A percentile compares a stretch with the other conserved stretches of the same genome.
These are phyloP conservation scores for Picathartes gymnocephalus DNA, from an alignment of 2,113 vertebrate genomes.

Conservation along the genomic window DNA sequence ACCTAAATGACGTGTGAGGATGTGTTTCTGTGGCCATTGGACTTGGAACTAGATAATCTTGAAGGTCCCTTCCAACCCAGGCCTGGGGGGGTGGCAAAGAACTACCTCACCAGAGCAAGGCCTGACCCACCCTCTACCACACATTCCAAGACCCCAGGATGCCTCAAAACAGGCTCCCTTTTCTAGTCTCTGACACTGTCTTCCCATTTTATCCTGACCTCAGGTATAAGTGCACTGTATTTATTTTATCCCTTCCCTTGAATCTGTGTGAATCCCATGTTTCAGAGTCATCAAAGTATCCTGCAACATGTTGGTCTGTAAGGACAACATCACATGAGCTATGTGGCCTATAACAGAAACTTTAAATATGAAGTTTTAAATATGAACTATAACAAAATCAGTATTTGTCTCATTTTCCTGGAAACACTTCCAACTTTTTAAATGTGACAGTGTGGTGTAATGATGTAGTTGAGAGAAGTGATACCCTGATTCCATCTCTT, in stretches of 20 bases:
- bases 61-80: neutral
- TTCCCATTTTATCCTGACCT: neutral
- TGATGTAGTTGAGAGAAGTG: neutral
- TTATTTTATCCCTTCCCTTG: neutral
- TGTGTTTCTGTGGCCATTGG: neutral
- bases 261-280: neutral
- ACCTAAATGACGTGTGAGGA: neutral
- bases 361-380: neutral
- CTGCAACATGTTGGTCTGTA: fast-evolving
- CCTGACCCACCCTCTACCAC: neutral
- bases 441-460: neutral
- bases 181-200: neutral
- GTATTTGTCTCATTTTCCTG: neutral
- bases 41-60: neutral
- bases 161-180: neutral
- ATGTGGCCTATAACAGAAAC: neutral
- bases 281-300: neutral
- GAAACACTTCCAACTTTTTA: neutral
- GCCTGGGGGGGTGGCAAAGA: neutral
- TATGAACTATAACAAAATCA: neutral
- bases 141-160: neutral
- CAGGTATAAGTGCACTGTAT: neutral
- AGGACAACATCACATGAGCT: neutral
- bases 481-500: neutral
- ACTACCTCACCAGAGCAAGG: neutral